Base-by-base conservation (phyloP, 2,888 invertebrate genomes). In the Toxonevra muliebris region DNA sequence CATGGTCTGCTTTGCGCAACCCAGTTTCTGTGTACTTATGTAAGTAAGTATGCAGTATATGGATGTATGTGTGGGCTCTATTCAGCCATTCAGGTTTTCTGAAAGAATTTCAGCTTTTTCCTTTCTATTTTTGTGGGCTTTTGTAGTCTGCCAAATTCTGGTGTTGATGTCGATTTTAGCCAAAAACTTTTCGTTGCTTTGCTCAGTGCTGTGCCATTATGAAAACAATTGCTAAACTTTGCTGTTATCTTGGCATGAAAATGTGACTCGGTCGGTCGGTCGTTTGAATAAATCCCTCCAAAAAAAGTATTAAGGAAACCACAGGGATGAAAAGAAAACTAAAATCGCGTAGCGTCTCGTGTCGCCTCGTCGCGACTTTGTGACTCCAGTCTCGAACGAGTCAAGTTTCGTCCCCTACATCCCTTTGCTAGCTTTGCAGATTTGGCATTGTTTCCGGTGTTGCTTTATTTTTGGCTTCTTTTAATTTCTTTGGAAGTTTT, bases 151-250 rank as follows among this genome's bases (percentile, higher is more conserved):
- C 30, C 30, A 57, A 57, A 20, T 57, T 57, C 30, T 40, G 20
- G 12, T 20, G 11, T 57, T 30, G 17, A 20, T 57, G 19, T 57
- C 12, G 57, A 12, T 12, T 57, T 57, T 57, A n/a, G 15, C n/a
- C 57, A 17, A 20, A n/a, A 30, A 11, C 30, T 57, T 57, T 40
- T 57, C 40, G 15, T 9, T 57, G 15, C 15, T 57, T 12, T 20
- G 17, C 40, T 57, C 40, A 10, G 19, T 30, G 30, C 30, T 20
- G 17, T 20, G 10, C 57, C 11, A 12, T 15, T 48, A 48, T 48
- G 15, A 48, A 48, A 48, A 48, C 50, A 48, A 48, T 48, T 48
- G 50, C 50, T n/a, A 48, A 48, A 48, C 50, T 48, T 48, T 48
- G 50, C 50, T 48, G n/a, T 48, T 48, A 48, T 48, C 50, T n/a